Evolutionary conservation across 1,140 invertebrate genomes (phyloP).

Genomic region (Agraylea sexmaculata): DNA sequence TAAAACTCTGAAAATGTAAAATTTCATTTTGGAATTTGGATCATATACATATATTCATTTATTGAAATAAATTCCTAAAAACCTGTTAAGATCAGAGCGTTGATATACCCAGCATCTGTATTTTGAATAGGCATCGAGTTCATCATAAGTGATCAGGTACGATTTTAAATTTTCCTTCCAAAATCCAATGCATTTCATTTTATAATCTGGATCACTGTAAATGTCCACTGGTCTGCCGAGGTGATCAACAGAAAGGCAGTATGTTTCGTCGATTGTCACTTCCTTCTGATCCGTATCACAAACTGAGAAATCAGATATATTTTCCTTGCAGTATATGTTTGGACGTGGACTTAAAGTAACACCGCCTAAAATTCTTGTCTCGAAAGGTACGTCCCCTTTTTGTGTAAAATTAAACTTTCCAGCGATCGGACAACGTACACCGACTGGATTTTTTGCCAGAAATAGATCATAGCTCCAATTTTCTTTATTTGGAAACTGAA

Average conservation of each 20-base stretch:
- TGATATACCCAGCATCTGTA: conserved; percentile 98
- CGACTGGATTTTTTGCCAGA: conserved; percentile 80
- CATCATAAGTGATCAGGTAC: conserved; percentile 93
- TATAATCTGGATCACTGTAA: conserved; percentile 92
- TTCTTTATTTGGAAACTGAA: conserved; percentile 74
- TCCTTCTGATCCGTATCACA: conserved; percentile 90
- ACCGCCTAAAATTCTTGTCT: conserved; percentile 86
- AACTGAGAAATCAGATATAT: conserved; percentile 89
- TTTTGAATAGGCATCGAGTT: conserved; percentile 88
- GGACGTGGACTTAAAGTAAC: conserved; percentile 86
- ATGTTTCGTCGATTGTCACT: conserved; percentile 86
- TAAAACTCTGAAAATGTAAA: conserved; percentile 28
- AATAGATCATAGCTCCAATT: conserved; percentile 84
- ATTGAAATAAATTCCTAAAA: conserved; percentile 4
- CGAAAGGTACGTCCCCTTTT: conserved; percentile 74
- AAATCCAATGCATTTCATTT: conserved; percentile 93
- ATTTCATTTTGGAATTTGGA: not conserved
- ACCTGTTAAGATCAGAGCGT: conserved; percentile 80
- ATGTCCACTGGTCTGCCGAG: conserved; percentile 86
- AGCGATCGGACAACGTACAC: conserved; percentile 88
- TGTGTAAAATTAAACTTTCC: conserved; percentile 93
- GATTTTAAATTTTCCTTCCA: conserved; percentile 98
- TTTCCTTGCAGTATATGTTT: conserved; percentile 85
- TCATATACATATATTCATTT: not conserved
- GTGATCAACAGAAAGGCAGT: conserved; percentile 92